Evolutionary conservation across 1,140 invertebrate species (phyloP), one percentile per base, ranked within the genome.

Genomic region (Ephestia elutella): DNA sequence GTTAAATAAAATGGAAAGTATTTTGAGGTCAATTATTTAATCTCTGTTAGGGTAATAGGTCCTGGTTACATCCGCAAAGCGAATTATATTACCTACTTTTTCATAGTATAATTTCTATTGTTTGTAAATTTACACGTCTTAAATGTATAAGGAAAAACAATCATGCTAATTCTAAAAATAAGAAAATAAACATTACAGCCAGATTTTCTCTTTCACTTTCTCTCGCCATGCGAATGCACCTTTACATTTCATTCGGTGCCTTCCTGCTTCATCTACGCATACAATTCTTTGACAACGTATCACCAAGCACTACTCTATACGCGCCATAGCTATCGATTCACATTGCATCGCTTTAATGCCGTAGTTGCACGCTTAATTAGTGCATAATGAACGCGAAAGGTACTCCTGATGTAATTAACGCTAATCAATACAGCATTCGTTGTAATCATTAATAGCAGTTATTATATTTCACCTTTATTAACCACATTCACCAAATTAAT

Each of bases 301-400:
- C 38, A 44, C 38, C 13, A 38, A 2, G n/a, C n/a, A 44, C 3
- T 8, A 15, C 38, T 15, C 7, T 10, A 44, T 15, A 44, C 8
- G 1, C 15, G 15, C 15, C 15, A 44, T 15, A 44, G 38, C 38
- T 44, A 44, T 44, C n/a, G 38, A 44, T 44, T 15, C 38, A 17
- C 38, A 44, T 44, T 44, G 13, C 38, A 44, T 15, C 15, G 38
- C n/a, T 35, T 44, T 44, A n/a, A 15, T 44, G 38, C 38, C n/a
- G 20, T 53, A 53, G 21, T 53, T 53, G 50, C 19, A n/a, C 50
- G 50, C 19, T 25, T 53, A 53, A 53, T 53, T 53, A 53, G 50
- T 53, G 50, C 9, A 53, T 53, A 53, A 53, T 25, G 38, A 44
- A 44, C n/a, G 20, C 8, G 50, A 25, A 53, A 53, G 50, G 19